phyloP scores from a whole-genome alignment of 2,888 invertebrate species.

The Chironomus riparius region DNA sequence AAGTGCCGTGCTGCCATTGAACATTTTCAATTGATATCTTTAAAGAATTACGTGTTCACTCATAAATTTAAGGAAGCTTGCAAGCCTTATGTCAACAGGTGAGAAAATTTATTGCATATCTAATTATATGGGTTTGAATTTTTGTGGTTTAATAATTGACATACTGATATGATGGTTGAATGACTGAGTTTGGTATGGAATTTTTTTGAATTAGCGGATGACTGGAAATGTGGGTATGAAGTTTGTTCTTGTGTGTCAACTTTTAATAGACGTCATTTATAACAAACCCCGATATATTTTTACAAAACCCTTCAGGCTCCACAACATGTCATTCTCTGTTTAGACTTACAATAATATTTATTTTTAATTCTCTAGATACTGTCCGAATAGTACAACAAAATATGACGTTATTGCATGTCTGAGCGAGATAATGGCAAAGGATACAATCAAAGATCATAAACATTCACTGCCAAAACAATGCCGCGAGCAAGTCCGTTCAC shows the following conservation, averaged over 20 bases:
- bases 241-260: too few species aligned
- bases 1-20: conserved; percentile 92
- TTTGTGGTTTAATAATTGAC: background rate
- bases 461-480: conserved; percentile 81
- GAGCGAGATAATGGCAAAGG: conserved; percentile 84
- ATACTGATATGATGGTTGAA: too few species aligned
- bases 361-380: conserved; percentile 42
- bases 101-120: conserved; percentile 33
- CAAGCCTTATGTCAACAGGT: conserved; percentile 58
- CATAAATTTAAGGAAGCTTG: conserved; percentile 94
- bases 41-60: conserved; percentile 89
- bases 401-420: conserved; percentile 54
- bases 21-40: conserved; percentile 89
- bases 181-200: too few species aligned
- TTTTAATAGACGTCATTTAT: too few species aligned
- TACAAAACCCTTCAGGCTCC: too few species aligned
- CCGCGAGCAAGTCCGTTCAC: conserved; percentile 80
- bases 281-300: too few species aligned
- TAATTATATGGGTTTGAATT: background rate
- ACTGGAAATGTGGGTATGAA: too few species aligned
- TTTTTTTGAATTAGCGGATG: too few species aligned
- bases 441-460: conserved; percentile 65
- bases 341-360: background rate
- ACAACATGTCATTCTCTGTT: too few species aligned
- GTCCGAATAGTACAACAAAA: conserved; percentile 62